Conservation (phyloP, 2,888 invertebrate species). For the Epinotia bilunana region DNA sequence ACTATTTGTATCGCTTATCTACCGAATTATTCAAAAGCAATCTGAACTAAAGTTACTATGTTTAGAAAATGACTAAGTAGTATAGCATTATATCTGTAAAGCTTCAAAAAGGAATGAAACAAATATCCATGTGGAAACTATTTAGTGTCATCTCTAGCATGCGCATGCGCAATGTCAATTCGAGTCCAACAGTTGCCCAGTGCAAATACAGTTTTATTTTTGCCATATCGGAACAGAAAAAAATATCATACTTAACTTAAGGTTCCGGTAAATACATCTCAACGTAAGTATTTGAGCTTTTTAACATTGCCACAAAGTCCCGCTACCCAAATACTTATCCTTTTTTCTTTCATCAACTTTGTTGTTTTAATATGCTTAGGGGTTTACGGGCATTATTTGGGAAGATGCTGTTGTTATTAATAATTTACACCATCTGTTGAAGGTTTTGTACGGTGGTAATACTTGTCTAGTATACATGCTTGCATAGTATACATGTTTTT, state of each 20-base stretch:
- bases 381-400: not conserved
- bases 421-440: not conserved
- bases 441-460: not conserved
- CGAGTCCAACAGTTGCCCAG: constrained; percentile 55
- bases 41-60: not conserved
- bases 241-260: not conserved
- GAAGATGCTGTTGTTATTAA: not conserved
- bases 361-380: too few relatives aligned
- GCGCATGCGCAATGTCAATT: constrained; percentile 55
- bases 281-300: not conserved
- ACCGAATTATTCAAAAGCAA: not conserved
- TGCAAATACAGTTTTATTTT: constrained; percentile 58
- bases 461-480: too few relatives aligned
- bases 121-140: constrained; percentile 47
- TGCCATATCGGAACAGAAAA: not conserved
- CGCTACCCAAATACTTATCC: too few relatives aligned
- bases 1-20: too few relatives aligned
- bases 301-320: too few relatives aligned
- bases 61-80: not conserved
- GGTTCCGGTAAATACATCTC: not conserved
- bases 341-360: too few relatives aligned
- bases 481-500: too few relatives aligned
- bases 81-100: too few relatives aligned
- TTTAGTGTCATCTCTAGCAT: constrained; percentile 54
- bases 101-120: not conserved